Evolutionary conservation across 2,113 vertebrate species (phyloP), one percentile per base, ranked within the genome.

Genomic region (Oryzias celebensis): DNA sequence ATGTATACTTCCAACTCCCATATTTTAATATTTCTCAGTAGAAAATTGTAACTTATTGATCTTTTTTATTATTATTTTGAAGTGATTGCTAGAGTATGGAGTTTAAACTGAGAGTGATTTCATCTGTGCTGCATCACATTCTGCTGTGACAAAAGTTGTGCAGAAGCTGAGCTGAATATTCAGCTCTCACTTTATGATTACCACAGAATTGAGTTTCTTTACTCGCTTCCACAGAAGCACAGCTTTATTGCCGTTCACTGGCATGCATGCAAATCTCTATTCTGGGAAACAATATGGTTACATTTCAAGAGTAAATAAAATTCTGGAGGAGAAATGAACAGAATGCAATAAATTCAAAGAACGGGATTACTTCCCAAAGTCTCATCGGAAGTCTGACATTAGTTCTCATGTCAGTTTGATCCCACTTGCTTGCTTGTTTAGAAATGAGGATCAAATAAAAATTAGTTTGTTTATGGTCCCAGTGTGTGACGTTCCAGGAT

Each of bases 141-240:
- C 36, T 56, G 68, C 12, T 68, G 43, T 4, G 15, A 36, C 50
- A 15, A 31, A 49, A 61, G 36, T 23, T 60, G 63, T 54, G 46
- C 55, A 82, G 60, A 62, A 76, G 74, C 54, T 31, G 51, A 62
- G 42, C 56, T 62, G 58, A 31, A 76, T 77, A 74, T 70, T 65
- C 64, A 61, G 76, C 79, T 80, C 82, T 72, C 75, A 78, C 50
- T 62, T 80, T 72, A 82, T 76, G 80, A 85, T 62, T 36, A 55
- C 68, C 59, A 26, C 51, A 47, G 55, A 77, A 85, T 49, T 69
- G 53, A 23, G 80, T 63, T 73, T 17, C 22, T 60, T 77, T 48
- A 55, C 75, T 55, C 52, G 20, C 41, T 65, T 41, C 59, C 20
- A 36, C 7, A 47, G 28, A n/a, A 71, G 47, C n/a, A 22, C 22